Percentiles rank a stretch among this genome's conserved stretches.
Evolutionary conservation across 2,113 vertebrate genomes (phyloP).

Genomic region (Orcinus orca): DNA sequence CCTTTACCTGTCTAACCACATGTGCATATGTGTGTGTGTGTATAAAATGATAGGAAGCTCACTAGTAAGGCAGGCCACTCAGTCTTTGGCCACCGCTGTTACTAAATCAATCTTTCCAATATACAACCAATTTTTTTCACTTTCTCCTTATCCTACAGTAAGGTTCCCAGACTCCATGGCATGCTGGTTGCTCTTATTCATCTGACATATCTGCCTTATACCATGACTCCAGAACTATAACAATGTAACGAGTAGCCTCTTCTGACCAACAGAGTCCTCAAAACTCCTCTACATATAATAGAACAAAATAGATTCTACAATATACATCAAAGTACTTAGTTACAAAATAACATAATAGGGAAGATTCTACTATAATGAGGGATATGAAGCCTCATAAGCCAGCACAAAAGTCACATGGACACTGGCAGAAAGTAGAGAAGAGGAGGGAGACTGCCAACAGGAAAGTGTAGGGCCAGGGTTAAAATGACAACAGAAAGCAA

Average conservation of each 20-base stretch:
- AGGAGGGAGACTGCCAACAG: background rate
- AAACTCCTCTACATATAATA: background rate
- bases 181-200: background rate
- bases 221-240: background rate
- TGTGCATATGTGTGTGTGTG: rapidly evolving
- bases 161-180: background rate
- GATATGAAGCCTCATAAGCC: background rate
- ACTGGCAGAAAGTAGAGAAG: background rate
- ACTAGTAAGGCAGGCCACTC: background rate
- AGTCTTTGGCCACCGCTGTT: background rate
- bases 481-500: background rate
- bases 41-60: background rate
- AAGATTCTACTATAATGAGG: background rate
- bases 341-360: background rate
- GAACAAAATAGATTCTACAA: background rate
- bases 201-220: background rate
- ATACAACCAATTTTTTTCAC: background rate
- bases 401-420: background rate
- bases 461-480: background rate
- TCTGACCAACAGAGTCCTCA: background rate
- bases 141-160: background rate
- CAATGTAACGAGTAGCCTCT: background rate
- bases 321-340: background rate
- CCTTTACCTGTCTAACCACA: background rate
- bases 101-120: background rate